Percentiles rank a stretch among this genome's conserved stretches.
Conservation (phyloP, 2,113 vertebrate genomes). For the Prionailurus viverrinus region DNA sequence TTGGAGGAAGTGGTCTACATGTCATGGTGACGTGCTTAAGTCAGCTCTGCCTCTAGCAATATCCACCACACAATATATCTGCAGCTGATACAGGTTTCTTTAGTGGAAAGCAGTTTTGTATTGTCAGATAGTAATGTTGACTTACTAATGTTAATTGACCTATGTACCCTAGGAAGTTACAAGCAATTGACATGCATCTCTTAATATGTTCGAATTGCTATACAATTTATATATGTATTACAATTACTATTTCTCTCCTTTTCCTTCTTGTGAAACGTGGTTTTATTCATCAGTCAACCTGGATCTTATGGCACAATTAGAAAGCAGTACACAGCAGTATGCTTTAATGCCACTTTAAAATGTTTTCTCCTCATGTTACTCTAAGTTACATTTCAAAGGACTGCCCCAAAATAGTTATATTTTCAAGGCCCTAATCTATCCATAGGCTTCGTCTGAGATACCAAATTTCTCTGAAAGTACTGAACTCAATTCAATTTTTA, state of each 20-base stretch:
- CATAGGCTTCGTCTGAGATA: not conserved
- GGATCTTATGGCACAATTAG: not conserved
- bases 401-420: not conserved
- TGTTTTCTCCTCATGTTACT: conserved; percentile 1
- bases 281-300: not conserved
- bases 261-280: not conserved
- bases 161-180: not conserved
- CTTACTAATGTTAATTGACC: not conserved
- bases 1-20: conserved; percentile 2
- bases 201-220: not conserved
- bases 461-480: not conserved
- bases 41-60: conserved; percentile 47
- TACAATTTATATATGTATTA: not conserved
- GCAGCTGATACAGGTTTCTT: not conserved
- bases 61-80: not conserved
- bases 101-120: conserved; percentile 14
- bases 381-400: not conserved
- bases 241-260: not conserved
- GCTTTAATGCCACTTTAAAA: not conserved
- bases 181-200: not conserved
- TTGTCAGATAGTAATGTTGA: not conserved
- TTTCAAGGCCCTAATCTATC: not conserved
- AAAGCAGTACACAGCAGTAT: not conserved
- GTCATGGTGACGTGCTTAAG: not conserved
- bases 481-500: not conserved